A percentile compares a stretch with the other conserved stretches of the same genome.
Conservation (phyloP, 23 tunicate genomes). For the Styela clava region DNA sequence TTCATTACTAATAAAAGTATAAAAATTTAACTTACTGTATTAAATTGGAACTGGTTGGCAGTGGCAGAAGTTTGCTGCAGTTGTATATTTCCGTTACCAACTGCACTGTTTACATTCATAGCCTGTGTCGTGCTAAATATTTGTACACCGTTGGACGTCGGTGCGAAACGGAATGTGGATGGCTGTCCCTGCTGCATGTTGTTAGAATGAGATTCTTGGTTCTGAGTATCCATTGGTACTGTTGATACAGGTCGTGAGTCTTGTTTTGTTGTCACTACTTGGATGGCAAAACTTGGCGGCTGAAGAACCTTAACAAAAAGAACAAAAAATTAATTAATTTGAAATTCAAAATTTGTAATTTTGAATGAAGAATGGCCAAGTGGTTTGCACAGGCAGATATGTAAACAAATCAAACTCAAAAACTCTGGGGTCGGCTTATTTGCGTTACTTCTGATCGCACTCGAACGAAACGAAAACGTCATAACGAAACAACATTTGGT, state of each 20-base stretch:
- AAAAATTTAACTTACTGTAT: neutral
- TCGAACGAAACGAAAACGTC: too few species aligned
- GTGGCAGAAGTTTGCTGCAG: neutral
- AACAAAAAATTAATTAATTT: too few species aligned
- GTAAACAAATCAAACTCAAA: too few species aligned
- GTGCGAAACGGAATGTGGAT: constrained; percentile 22
- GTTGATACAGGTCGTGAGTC: neutral
- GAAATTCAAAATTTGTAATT: too few species aligned
- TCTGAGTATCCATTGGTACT: constrained; percentile 28
- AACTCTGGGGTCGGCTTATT: too few species aligned
- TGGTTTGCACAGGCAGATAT: too few species aligned
- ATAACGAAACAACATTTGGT: too few species aligned
- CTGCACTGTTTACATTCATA: neutral
- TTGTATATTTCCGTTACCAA: neutral
- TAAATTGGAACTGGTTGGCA: neutral
- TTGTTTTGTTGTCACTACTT: neutral
- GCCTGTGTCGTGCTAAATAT: neutral
- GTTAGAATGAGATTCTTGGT: neutral
- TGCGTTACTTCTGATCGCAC: too few species aligned
- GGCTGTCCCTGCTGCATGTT: neutral
- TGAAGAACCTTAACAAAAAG: neutral
- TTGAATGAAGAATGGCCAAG: too few species aligned
- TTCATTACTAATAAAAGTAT: too few species aligned
- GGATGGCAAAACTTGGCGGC: constrained; percentile 3
- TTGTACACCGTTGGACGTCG: constrained; percentile 12